phyloP scores from a whole-genome alignment of 2,113 vertebrate genomes.

The Ctenodactylus gundi region DNA sequence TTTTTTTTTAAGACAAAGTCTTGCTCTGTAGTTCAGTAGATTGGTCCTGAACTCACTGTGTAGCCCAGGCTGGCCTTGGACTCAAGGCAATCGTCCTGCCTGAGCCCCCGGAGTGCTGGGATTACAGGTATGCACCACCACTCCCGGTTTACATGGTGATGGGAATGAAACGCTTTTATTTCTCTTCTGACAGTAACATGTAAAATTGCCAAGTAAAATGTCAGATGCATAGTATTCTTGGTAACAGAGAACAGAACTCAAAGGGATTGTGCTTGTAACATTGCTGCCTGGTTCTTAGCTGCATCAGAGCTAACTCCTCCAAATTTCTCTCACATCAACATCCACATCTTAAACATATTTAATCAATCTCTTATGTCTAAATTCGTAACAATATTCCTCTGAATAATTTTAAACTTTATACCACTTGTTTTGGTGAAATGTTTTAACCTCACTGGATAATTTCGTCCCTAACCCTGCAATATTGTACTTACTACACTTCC shows the following conservation, averaged over 20 bases:
- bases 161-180: not conserved
- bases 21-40: too few species aligned
- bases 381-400: not conserved
- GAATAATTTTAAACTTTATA: slow-evolving; percentile 32
- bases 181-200: not conserved
- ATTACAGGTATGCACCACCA: too few species aligned
- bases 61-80: too few species aligned
- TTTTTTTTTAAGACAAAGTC: too few species aligned
- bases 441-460: not conserved
- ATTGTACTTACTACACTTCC: not conserved
- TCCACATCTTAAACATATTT: not conserved
- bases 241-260: not conserved
- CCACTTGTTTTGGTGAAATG: not conserved
- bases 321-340: not conserved
- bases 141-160: too few species aligned
- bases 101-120: too few species aligned
- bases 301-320: not conserved
- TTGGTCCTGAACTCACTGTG: too few species aligned
- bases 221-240: not conserved
- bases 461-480: slow-evolving; percentile 33
- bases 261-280: not conserved
- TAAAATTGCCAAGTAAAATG: not conserved
- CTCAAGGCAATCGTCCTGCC: too few species aligned
- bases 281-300: not conserved
- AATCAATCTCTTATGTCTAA: slow-evolving; percentile 14